phyloP scores from a whole-genome alignment of 2,888 invertebrate species.

The Dichetophora obliterata region DNA sequence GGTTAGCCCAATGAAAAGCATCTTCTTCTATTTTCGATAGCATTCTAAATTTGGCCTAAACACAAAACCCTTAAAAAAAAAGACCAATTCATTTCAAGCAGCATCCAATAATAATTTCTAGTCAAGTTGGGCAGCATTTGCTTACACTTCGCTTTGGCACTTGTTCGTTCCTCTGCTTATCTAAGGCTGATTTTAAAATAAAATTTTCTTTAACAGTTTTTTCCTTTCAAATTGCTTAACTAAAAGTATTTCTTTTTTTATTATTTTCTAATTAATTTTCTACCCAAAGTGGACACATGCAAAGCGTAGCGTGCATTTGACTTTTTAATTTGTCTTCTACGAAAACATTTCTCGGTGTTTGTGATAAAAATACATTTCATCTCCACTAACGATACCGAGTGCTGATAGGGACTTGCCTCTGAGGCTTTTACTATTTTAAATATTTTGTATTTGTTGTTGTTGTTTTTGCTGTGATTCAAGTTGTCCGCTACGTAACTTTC shows the following conservation, averaged over 20 bases:
- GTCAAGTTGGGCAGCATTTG: background rate
- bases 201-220: background rate
- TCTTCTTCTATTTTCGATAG: background rate
- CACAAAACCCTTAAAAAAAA: background rate
- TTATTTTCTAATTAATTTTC: background rate
- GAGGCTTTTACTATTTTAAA: background rate
- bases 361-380: background rate
- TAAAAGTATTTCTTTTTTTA: background rate
- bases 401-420: too few relatives aligned
- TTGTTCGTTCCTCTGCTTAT: background rate
- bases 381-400: background rate
- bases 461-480: background rate
- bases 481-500: background rate
- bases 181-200: slow-evolving; percentile 2
- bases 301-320: slow-evolving; percentile 32
- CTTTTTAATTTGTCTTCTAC: slow-evolving; percentile 15
- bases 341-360: background rate
- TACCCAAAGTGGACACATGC: slow-evolving; percentile 34
- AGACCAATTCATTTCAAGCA: background rate
- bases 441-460: too few relatives aligned
- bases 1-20: background rate
- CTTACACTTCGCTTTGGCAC: background rate
- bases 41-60: slow-evolving; percentile 4
- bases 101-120: background rate
- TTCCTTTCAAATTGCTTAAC: background rate